Base-by-base conservation (phyloP, 2,888 invertebrate species). In the Agriopis marginaria region DNA sequence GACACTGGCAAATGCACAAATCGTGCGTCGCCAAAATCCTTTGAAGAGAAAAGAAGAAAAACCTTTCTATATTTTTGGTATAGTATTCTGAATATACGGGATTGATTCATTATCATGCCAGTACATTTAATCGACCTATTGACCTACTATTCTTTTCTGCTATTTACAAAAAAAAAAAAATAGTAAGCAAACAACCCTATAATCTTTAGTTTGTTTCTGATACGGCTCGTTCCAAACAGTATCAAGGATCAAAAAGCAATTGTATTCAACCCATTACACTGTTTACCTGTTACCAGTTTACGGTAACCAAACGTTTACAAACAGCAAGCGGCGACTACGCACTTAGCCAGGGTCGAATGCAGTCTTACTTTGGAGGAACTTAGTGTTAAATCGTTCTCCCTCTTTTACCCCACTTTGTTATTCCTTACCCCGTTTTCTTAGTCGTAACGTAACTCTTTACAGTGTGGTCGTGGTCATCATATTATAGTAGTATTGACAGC, bases 161-260 rank as follows among this genome's bases (percentile, higher is more conserved):
- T 32, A 32, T 32, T 32, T 32, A n/a, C n/a, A n/a, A 68, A 68
- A 62, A 67, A 67, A 66, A 59, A 14, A 60, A 63, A 50, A 59
- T 64, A 72, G 68, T 71, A 72, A 65, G 45, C 56, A 55, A 71
- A 74, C 70, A 70, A 47, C 61, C 64, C 58, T 62, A 68, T 71
- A 70, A 71, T 76, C 74, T 69, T 58, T 67, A 32, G 5, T 50
- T 60, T 56, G 66, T 64, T 70, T 72, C 65, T 66, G 66, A 71
- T 74, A 75, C 32, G 65, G 61, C 58, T 62, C 68, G 67, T 70
- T 70, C 64, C 72, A 68, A 76, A 62, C 71, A 60, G 64, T 67
- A 72, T 71, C 60, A 63, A 65, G 72, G 73, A 72, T 75, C 71
- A 75, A 76, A 76, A 74, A 76, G 71, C 71, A 47, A 75, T 76